Conservation (phyloP, 2,797 vertebrate species). For the Okamejei kenojei region DNA sequence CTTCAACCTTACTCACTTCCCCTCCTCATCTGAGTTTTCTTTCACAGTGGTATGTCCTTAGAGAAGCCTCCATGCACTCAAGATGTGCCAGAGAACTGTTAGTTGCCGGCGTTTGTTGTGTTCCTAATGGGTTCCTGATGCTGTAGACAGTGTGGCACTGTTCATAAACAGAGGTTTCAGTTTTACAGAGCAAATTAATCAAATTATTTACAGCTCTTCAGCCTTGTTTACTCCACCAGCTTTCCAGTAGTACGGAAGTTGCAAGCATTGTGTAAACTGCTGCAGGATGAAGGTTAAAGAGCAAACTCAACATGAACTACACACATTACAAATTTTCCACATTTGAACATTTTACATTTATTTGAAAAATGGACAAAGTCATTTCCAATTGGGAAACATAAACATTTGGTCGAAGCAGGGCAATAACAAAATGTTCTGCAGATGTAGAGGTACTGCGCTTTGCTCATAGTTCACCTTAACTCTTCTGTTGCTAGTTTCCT, state of each 20-base stretch:
- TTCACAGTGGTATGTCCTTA: background rate
- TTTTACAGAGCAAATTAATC: background rate
- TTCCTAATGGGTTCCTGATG: slow-evolving; percentile 10
- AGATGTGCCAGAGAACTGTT: background rate
- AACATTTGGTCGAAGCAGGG: background rate
- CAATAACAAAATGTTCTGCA: background rate
- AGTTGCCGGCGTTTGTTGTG: slow-evolving; percentile 3
- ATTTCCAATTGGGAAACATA: background rate
- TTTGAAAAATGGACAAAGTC: background rate
- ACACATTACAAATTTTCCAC: background rate
- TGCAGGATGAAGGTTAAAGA: background rate
- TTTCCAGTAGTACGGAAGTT: background rate
- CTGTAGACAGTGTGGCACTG: background rate
- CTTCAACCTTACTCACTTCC: background rate
- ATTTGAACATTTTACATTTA: background rate
- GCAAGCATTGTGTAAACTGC: background rate
- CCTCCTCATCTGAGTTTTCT: background rate
- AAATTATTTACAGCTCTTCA: slow-evolving; percentile 14
- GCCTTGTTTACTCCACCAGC: background rate
- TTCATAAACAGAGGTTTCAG: background rate
- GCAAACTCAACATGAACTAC: background rate
- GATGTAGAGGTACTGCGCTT: background rate
- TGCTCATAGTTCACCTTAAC: background rate
- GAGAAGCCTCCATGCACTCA: background rate
- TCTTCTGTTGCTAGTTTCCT: slow-evolving; percentile 8